Conservation (phyloP, 2,888 invertebrate species). For the Pyrochroa serraticornis region DNA sequence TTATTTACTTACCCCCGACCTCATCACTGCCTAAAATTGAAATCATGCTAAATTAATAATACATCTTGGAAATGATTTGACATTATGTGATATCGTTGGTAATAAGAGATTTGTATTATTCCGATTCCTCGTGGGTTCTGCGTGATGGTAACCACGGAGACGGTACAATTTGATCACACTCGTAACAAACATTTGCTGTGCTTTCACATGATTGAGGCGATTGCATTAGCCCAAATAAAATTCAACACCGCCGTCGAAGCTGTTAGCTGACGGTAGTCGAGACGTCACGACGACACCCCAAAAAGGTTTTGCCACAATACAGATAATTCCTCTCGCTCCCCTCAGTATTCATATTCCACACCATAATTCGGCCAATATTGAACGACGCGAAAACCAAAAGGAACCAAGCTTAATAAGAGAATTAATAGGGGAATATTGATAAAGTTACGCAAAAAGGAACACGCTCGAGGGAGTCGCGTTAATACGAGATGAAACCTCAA, state of each 20-base stretch:
- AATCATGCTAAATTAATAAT: too few relatives aligned
- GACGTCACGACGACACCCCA: too few relatives aligned
- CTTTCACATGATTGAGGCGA: slow-evolving; percentile 21
- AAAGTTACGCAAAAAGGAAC: slow-evolving; percentile 1
- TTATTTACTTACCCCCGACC: too few relatives aligned
- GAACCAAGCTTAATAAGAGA: background rate
- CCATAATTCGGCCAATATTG: background rate
- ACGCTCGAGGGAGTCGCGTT: background rate
- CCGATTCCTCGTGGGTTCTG: too few relatives aligned
- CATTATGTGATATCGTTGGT: too few relatives aligned
- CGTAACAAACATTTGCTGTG: slow-evolving; percentile 19
- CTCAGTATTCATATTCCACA: slow-evolving; percentile 1
- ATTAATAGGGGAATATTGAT: slow-evolving; percentile 1
- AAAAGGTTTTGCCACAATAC: too few relatives aligned
- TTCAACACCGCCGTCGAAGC: background rate
- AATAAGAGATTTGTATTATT: background rate
- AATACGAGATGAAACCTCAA: background rate
- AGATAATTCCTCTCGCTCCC: background rate
- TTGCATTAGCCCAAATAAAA: background rate
- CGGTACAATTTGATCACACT: background rate
- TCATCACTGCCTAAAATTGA: too few relatives aligned
- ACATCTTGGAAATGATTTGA: too few relatives aligned
- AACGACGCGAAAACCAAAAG: background rate
- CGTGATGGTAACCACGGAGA: slow-evolving; percentile 10
- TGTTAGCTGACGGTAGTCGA: too few relatives aligned